A percentile compares a stretch with the other conserved stretches of the same genome.
Conservation (phyloP, 2,113 vertebrate species). For the Spea bombifrons region DNA sequence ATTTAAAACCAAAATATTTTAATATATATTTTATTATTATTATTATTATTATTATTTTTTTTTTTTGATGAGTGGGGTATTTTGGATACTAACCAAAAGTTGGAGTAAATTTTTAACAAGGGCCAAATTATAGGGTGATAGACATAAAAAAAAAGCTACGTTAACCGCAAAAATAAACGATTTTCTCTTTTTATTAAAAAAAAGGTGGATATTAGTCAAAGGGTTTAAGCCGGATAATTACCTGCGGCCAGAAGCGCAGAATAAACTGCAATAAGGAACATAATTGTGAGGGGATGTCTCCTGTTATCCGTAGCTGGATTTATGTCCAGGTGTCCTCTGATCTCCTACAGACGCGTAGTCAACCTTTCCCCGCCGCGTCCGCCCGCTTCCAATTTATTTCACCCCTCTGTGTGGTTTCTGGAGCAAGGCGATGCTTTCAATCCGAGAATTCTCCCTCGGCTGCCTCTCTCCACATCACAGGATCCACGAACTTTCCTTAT, state of each 20-base stretch:
- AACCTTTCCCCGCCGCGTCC: slow-evolving; percentile 4
- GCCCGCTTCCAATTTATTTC: neutral
- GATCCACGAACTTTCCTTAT: too few relatives aligned
- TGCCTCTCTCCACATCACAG: too few relatives aligned
- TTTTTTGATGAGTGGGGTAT: too few relatives aligned
- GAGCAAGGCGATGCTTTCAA: neutral
- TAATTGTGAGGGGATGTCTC: neutral
- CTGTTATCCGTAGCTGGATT: neutral
- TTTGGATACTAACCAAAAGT: too few relatives aligned
- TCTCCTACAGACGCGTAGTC: neutral
- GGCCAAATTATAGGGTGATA: too few relatives aligned
- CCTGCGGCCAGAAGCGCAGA: slow-evolving; percentile 12
- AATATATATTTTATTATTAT: too few relatives aligned
- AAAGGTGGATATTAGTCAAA: neutral
- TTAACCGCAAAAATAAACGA: too few relatives aligned
- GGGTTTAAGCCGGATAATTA: neutral
- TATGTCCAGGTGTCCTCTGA: neutral
- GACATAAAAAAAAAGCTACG: too few relatives aligned
- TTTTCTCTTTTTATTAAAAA: too few relatives aligned
- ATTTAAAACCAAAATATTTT: too few relatives aligned
- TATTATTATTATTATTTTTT: too few relatives aligned
- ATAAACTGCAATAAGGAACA: slow-evolving; percentile 11
- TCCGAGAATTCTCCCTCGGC: neutral
- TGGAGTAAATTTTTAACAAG: too few relatives aligned
- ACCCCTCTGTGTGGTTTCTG: neutral